Base-by-base conservation (phyloP, 2,113 vertebrate species). In the Rhineura floridana region DNA sequence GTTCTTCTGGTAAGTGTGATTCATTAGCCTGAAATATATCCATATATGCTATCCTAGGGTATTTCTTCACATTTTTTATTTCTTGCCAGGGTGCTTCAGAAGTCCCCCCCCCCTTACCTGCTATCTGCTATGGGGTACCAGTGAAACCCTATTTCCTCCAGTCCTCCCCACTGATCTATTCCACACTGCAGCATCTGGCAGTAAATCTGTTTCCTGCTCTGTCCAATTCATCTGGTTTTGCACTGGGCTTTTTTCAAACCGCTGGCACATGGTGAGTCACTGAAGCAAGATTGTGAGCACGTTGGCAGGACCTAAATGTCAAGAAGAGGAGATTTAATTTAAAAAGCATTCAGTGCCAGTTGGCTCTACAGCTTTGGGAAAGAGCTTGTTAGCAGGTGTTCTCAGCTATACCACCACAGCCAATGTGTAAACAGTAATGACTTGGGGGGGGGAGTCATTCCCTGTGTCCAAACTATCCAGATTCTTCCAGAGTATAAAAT, bases 251-350 rank as follows among this genome's bases (percentile, higher is more conserved):
- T 86, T n/a, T 42, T 81, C 80, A 48, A 88, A 50, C 69, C 30
- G 9, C 42, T 76, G 80, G 81, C 70, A 82, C 80, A 65, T 23
- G 44, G 25, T 76, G 55, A 88, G 55, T 75, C 79, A 39, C 15
- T 55, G n/a, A 75, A 63, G 55, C 23, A 13, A 28, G 42, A 76
- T 33, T n/a, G 44, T 12, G 10, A n/a, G 25, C 25, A 36, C 36
- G n/a, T 65, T 88, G 80, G 87, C 87, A 88, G 80, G 55, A 28
- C 70, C 80, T 48, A 83, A 88, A 88, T 88, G 87, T 88, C 80
- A 88, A 46, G 55, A 76, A 33, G 69, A 83, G 80, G 87, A 75
- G 44, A 33, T 75, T 82, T 50, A 76, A 52, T 83, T 83, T 83
- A 52, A 69, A 80, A 33, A 25, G 44, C 80, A 39, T 50, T 19